Evolutionary conservation across 2,113 vertebrate genomes (phyloP).

Genomic region (Lampris incognitus): DNA sequence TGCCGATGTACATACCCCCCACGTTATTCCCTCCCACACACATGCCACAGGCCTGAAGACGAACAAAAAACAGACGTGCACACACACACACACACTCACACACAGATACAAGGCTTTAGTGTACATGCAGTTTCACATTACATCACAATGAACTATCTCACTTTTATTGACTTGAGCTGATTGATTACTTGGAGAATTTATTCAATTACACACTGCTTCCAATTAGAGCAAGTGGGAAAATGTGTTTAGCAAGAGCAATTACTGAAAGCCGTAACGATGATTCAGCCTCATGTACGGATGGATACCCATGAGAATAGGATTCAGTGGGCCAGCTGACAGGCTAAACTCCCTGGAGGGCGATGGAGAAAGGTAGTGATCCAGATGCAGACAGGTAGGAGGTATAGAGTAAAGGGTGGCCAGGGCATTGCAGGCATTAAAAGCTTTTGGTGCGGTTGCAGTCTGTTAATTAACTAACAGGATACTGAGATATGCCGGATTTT

Average conservation of each 20-base stretch:
- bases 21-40: not conserved
- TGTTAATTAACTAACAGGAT: not conserved
- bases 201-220: constrained; percentile 44
- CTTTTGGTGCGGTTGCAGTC: not conserved
- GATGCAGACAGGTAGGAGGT: constrained; percentile 5
- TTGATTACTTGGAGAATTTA: constrained; percentile 41
- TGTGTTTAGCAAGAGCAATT: constrained; percentile 50
- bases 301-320: constrained; percentile 9
- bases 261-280: constrained; percentile 28
- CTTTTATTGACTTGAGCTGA: constrained; percentile 42
- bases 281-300: constrained; percentile 35
- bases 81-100: not conserved
- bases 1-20: not conserved
- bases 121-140: not conserved
- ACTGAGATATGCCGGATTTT: not conserved
- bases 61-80: not conserved
- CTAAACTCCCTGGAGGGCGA: not conserved
- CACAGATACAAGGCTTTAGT: not conserved
- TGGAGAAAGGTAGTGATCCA: constrained; percentile 1
- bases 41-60: constrained; percentile 1
- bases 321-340: constrained; percentile 18
- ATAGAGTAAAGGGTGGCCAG: not conserved
- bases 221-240: constrained; percentile 52
- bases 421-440: not conserved
- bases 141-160: not conserved